phyloP scores from a whole-genome alignment of 1,140 invertebrate genomes.

The Diachasma alloeum region DNA sequence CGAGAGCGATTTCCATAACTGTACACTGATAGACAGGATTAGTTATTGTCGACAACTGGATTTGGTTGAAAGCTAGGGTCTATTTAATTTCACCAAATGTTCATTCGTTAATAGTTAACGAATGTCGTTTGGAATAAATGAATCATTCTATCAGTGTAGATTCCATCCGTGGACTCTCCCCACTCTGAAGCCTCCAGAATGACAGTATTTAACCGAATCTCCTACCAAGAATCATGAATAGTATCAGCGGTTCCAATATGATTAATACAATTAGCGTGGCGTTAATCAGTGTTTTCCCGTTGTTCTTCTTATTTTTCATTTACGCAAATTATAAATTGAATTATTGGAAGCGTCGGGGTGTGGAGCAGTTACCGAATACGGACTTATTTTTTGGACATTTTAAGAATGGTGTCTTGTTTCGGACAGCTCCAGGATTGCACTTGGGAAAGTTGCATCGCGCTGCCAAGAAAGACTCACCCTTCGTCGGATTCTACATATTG shows the following conservation, averaged over 20 bases:
- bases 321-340: slow-evolving; percentile 38
- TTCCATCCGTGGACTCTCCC: too few relatives aligned
- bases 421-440: slow-evolving; percentile 51
- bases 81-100: too few relatives aligned
- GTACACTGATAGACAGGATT: too few relatives aligned
- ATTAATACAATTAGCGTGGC: not conserved
- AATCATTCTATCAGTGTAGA: too few relatives aligned
- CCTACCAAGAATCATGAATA: not conserved
- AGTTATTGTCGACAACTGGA: too few relatives aligned
- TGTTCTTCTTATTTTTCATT: not conserved
- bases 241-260: not conserved
- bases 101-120: too few relatives aligned
- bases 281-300: not conserved
- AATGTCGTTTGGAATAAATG: too few relatives aligned
- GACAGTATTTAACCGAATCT: not conserved
- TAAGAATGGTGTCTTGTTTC: slow-evolving; percentile 41
- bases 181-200: too few relatives aligned
- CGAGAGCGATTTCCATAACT: too few relatives aligned
- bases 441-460: slow-evolving; percentile 50
- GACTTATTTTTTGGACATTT: slow-evolving; percentile 48
- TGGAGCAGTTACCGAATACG: slow-evolving; percentile 25
- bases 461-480: slow-evolving; percentile 26
- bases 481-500: slow-evolving; percentile 17
- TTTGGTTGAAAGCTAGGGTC: too few relatives aligned
- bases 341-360: slow-evolving; percentile 39